Evolutionary conservation across 2,888 invertebrate species (phyloP).

Genomic region (Standfussiana lucernea): DNA sequence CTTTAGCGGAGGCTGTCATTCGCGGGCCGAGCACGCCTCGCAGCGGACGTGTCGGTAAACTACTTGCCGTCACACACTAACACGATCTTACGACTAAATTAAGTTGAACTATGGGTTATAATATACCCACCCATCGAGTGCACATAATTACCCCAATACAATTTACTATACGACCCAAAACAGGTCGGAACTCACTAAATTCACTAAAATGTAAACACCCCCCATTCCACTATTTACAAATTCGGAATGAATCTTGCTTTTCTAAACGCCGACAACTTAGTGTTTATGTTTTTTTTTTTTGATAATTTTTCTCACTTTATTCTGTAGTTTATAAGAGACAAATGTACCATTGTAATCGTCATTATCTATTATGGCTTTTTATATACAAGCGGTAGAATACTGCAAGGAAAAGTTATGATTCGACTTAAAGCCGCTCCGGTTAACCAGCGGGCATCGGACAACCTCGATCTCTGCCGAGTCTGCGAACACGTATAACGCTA

Average conservation of each 20-base stretch:
- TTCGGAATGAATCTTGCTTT: constrained; percentile 72
- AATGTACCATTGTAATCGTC: constrained; percentile 56
- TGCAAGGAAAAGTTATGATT: constrained; percentile 72
- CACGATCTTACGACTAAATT: constrained; percentile 83
- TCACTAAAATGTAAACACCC: constrained; percentile 79
- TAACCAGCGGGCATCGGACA: constrained; percentile 51
- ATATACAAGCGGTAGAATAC: constrained; percentile 83
- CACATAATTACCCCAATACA: constrained; percentile 78
- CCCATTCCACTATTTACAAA: constrained; percentile 76
- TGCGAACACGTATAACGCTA: constrained; percentile 65
- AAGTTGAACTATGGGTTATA: constrained; percentile 77
- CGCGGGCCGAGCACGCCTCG: constrained; percentile 37
- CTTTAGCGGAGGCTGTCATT: constrained; percentile 61
- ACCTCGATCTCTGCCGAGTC: constrained; percentile 53
- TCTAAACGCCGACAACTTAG: constrained; percentile 55
- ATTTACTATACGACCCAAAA: constrained; percentile 80
- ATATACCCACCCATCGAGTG: constrained; percentile 73
- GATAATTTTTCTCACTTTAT: constrained; percentile 52
- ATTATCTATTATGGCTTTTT: constrained; percentile 67
- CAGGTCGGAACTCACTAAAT: constrained; percentile 77
- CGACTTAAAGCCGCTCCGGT: constrained; percentile 76
- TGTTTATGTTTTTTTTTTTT: constrained; percentile 40
- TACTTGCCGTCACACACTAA: constrained; percentile 67
- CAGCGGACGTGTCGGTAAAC: constrained; percentile 41
- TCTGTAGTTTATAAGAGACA: constrained; percentile 52